Percentiles rank a stretch among this genome's conserved stretches.
Conservation (phyloP, 2,888 invertebrate genomes). For the Limnephilus marmoratus region DNA sequence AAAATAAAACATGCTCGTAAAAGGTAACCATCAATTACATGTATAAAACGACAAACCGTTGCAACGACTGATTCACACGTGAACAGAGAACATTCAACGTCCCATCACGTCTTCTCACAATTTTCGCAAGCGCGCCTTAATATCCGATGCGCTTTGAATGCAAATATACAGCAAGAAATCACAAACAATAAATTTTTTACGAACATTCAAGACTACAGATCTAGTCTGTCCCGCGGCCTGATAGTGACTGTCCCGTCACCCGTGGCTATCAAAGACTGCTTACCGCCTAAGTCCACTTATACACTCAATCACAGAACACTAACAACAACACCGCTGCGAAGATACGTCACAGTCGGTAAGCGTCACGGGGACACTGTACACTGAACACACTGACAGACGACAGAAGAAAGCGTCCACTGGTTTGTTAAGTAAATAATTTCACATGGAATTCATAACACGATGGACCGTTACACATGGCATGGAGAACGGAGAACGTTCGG, state of each 20-base stretch:
- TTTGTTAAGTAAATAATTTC: slow-evolving; percentile 56
- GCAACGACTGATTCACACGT: slow-evolving; percentile 7
- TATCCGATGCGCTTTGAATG: slow-evolving; percentile 26
- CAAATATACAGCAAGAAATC: background rate
- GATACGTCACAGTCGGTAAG: background rate
- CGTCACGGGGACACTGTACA: background rate
- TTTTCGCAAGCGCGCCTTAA: slow-evolving; percentile 23
- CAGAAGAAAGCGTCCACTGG: slow-evolving; percentile 44
- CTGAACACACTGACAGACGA: background rate
- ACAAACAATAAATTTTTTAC: background rate
- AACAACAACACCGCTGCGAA: slow-evolving; percentile 9
- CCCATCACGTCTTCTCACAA: slow-evolving; percentile 24
- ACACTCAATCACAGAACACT: background rate
- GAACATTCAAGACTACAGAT: slow-evolving; percentile 22
- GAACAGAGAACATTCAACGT: background rate
- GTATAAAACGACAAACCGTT: slow-evolving; percentile 30
- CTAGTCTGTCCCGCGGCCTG: slow-evolving; percentile 30
- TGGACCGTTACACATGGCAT: slow-evolving; percentile 47
- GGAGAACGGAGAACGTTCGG: slow-evolving; percentile 50
- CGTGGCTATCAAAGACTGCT: background rate
- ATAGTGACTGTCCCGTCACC: slow-evolving; percentile 29
- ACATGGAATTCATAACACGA: slow-evolving; percentile 39
- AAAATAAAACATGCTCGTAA: background rate
- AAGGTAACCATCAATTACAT: background rate
- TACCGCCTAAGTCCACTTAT: background rate